Conservation (phyloP, 2,797 vertebrate genomes). For the Lerista edwardsae region DNA sequence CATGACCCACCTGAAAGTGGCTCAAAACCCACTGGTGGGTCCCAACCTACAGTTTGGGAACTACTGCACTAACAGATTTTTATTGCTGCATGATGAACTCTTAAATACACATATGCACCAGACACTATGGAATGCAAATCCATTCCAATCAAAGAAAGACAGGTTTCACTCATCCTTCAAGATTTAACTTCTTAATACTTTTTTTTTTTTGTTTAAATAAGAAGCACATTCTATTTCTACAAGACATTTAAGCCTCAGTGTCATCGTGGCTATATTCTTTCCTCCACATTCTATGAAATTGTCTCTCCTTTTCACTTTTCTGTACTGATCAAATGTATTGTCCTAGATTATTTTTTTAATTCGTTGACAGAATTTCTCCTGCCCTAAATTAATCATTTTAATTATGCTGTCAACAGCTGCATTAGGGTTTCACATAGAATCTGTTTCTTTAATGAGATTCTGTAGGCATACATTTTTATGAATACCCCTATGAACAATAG, state of each 20-base stretch:
- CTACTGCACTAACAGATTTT: too few relatives aligned
- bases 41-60: too few relatives aligned
- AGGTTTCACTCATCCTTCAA: too few relatives aligned
- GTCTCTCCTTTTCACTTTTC: conserved; percentile 6
- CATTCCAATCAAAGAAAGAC: not conserved
- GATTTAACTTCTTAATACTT: not conserved
- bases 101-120: not conserved
- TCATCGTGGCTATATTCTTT: not conserved
- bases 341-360: conserved; percentile 61
- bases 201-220: not conserved
- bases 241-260: not conserved
- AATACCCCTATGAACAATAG: conserved; percentile 49
- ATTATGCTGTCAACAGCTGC: conserved; percentile 75
- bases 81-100: not conserved
- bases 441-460: conserved; percentile 66
- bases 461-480: conserved; percentile 51
- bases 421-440: conserved; percentile 72
- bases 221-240: not conserved
- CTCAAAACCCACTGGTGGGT: too few relatives aligned
- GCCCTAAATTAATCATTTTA: conserved; percentile 76
- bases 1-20: too few relatives aligned
- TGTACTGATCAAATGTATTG: conserved; percentile 38
- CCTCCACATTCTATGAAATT: not conserved
- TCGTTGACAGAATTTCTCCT: conserved; percentile 67
- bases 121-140: not conserved